Evolutionary conservation across 23 tunicate species (phyloP).

Genomic region (Halocynthia roretzi): DNA sequence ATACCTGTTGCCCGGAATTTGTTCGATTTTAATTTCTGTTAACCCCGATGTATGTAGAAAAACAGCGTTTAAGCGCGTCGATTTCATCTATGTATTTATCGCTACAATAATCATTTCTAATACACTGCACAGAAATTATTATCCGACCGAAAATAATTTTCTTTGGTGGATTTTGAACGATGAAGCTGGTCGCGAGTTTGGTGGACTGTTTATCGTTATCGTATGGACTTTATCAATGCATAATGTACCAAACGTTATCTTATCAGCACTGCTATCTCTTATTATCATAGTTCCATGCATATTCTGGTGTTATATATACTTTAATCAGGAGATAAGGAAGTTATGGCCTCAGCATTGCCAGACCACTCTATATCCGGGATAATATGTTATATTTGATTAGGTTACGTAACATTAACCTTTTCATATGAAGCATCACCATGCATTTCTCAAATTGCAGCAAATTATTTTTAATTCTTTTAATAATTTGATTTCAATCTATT

Average conservation of each 20-base stretch:
- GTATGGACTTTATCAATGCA: conserved; percentile 45
- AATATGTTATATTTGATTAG: too few relatives aligned
- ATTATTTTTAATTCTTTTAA: too few relatives aligned
- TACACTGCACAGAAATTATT: background rate
- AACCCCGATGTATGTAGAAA: background rate
- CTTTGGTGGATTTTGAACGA: conserved; percentile 35
- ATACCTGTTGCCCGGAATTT: background rate
- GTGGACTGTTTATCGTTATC: conserved; percentile 31
- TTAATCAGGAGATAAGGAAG: conserved; percentile 25
- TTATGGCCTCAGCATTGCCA: conserved; percentile 62
- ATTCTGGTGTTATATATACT: conserved; percentile 35
- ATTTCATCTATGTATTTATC: background rate
- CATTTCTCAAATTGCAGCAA: too few relatives aligned
- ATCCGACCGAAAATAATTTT: conserved; percentile 15
- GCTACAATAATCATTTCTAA: background rate
- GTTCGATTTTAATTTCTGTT: background rate
- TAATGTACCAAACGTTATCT: conserved; percentile 6
- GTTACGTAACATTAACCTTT: too few relatives aligned
- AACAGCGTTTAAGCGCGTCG: background rate
- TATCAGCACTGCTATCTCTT: background rate
- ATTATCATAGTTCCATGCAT: conserved; percentile 23
- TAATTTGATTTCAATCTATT: too few relatives aligned
- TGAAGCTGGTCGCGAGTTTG: conserved; percentile 55
- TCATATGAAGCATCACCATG: too few relatives aligned
- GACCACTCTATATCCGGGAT: conserved; percentile 41